phyloP scores from a whole-genome alignment of 53 echinoderm and acorn worm species.

The Holothuria leucospilota region DNA sequence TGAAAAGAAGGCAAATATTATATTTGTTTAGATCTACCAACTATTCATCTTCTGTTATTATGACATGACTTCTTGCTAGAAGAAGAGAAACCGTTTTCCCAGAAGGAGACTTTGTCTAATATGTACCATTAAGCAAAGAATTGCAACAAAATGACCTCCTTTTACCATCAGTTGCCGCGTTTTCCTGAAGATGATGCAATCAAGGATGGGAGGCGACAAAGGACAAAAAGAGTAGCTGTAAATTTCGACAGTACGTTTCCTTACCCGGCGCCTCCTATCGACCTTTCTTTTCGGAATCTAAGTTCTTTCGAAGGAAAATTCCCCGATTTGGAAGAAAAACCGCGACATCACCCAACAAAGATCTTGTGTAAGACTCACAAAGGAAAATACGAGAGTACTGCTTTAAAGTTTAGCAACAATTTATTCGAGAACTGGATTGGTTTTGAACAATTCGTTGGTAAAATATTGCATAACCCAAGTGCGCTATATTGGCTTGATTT shows the following conservation, averaged over 20 bases:
- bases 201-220: conserved; percentile 23
- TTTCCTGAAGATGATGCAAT: conserved; percentile 27
- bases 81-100: no score
- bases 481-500: conserved; percentile 88
- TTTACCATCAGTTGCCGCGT: conserved; percentile 74
- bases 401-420: conserved; percentile 92
- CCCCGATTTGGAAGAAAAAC: conserved; percentile 65
- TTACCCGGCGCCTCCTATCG: conserved; percentile 84
- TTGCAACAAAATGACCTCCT: conserved; percentile 54
- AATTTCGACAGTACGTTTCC: conserved; percentile 62
- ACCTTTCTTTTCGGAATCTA: conserved; percentile 85
- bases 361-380: conserved; percentile 57
- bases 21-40: no score
- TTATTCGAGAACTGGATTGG: conserved; percentile 81
- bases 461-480: conserved; percentile 61
- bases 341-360: conserved; percentile 56
- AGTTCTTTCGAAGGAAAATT: conserved; percentile 67
- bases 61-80: no score
- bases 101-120: no score
- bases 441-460: conserved; percentile 63
- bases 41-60: no score
- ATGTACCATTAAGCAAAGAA: no score
- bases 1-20: no score
- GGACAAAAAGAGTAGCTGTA: conserved; percentile 54
- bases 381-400: conserved; percentile 78